Evolutionary conservation across 1,140 invertebrate genomes (phyloP), one percentile per base, ranked within the genome.

Genomic region (Anoplolepis gracilipes): DNA sequence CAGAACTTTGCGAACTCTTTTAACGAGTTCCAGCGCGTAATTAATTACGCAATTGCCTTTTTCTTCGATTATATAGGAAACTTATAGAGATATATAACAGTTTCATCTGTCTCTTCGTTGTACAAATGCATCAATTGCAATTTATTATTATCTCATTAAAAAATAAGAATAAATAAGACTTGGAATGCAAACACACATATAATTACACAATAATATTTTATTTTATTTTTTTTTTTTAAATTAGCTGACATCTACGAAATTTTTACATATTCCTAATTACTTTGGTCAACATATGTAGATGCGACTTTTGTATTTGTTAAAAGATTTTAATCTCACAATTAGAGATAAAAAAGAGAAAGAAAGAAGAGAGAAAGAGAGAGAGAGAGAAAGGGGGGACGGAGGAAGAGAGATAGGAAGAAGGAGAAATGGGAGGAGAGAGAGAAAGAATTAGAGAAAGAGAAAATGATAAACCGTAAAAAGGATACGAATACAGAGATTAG

Each of bases 21-120:
- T 88, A 88, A 89, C 78, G 78, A 90, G 78, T 79, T 88, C 55
- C 57, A 86, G 46, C 42, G 65, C 62, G 67, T 86, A 86, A 90
- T 90, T 88, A 90, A 88, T 90, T 88, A 88, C 84, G 19, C n/a
- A 39, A 79, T 69, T 28, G 49, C 13, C 3, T 42, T 57, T 81
- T 81, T 1, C 36, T 42, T 53, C 25, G 25, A 42, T 42, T n/a
- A 1, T 11, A 39, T 19, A 3, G 62, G 11, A 70, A 70, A 69
- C 19, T 7, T 28, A 82, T n/a, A 33, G 13, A 73, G 49, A 81
- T 10, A n/a, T n/a, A n/a, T n/a, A 57, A 33, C 53, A 61, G 13
- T 5, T 79, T 79, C 3, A 22, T 30, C 30, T 28, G 28, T 49
- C 30, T 10, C 2, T 82, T 7, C 36, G 0, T 5, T 16, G 19